Conservation (phyloP, 2,797 vertebrate genomes). For the Manis crassicaudata region DNA sequence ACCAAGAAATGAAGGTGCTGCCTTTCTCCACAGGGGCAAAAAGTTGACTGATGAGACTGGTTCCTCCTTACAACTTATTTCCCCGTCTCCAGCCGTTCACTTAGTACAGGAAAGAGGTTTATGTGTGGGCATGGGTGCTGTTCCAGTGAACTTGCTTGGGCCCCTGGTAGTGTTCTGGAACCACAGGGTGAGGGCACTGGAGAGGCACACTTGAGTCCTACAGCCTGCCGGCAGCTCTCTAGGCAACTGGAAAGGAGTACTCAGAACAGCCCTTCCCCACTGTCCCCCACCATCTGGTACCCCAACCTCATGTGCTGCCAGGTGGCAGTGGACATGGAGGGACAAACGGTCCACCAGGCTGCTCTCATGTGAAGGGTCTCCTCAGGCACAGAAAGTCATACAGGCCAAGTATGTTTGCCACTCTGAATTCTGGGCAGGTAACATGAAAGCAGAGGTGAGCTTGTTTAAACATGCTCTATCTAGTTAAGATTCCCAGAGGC, state of each 20-base stretch:
- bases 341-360: neutral
- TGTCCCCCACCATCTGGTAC: neutral
- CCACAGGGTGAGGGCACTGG: neutral
- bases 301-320: neutral
- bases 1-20: neutral
- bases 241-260: neutral
- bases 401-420: neutral
- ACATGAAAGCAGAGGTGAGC: neutral
- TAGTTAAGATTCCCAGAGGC: neutral
- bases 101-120: fast-evolving
- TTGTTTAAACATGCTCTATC: neutral
- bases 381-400: neutral
- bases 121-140: fast-evolving
- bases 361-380: neutral
- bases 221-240: neutral
- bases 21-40: neutral
- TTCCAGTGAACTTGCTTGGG: neutral
- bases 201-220: neutral
- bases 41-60: too few relatives aligned
- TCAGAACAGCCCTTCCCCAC: neutral
- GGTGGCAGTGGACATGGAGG: fast-evolving
- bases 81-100: too few relatives aligned
- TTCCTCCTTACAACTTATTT: neutral
- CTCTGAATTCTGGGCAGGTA: neutral
- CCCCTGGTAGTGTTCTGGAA: neutral